phyloP scores from a whole-genome alignment of 2,113 vertebrate genomes.

The Hippocampus abdominalis region DNA sequence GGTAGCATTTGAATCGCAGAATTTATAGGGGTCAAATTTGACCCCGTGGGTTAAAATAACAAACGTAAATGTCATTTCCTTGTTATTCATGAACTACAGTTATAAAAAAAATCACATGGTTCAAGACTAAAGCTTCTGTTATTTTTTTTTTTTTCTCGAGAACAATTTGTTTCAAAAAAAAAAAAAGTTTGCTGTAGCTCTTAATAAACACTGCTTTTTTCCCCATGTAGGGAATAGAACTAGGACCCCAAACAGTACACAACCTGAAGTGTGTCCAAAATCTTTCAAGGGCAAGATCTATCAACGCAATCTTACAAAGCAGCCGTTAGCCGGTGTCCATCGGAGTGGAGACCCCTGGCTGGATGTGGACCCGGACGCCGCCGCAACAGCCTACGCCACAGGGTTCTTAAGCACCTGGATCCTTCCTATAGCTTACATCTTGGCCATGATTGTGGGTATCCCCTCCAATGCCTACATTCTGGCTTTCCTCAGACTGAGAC shows the following conservation, averaged over 20 bases:
- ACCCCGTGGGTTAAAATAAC: no score
- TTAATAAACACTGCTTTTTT: slow-evolving; percentile 3
- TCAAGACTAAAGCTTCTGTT: background rate
- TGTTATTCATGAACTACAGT: background rate
- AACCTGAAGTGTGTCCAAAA: slow-evolving; percentile 36
- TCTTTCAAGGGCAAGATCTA: slow-evolving; percentile 34
- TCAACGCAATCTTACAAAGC: slow-evolving; percentile 14
- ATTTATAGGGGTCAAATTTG: no score
- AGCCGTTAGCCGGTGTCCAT: background rate
- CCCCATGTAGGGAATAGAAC: slow-evolving; percentile 39
- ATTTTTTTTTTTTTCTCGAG: background rate
- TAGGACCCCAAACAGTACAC: background rate
- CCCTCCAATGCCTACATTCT: slow-evolving; percentile 79
- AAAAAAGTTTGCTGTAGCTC: background rate
- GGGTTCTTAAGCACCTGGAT: slow-evolving; percentile 78
- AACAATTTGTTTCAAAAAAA: background rate
- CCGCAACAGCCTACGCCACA: slow-evolving; percentile 62
- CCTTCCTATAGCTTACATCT: slow-evolving; percentile 75
- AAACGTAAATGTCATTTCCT: background rate
- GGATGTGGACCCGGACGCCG: slow-evolving; percentile 24
- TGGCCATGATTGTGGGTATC: slow-evolving; percentile 78
- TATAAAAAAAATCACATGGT: no score
- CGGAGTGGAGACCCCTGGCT: slow-evolving; percentile 35
- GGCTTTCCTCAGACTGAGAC: slow-evolving; percentile 74
- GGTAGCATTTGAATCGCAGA: no score